phyloP scores from a whole-genome alignment of 2,113 vertebrate genomes.

The Vicugna pacos region DNA sequence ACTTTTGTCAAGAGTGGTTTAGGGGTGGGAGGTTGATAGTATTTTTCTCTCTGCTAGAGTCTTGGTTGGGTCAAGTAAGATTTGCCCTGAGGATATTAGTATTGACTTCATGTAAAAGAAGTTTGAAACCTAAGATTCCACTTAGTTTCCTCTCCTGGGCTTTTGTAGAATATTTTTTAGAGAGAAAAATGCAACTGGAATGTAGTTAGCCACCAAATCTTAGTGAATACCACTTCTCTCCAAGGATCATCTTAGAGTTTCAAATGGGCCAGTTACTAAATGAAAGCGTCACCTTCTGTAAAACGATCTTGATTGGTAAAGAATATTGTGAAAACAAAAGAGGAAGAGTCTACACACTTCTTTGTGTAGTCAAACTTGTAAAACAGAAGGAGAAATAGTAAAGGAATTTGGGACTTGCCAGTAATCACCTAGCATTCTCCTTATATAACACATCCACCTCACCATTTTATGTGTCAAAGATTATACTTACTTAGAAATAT shows the following conservation, averaged over 20 bases:
- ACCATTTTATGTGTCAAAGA: not conserved
- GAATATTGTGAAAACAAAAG: not conserved
- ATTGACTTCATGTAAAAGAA: constrained; percentile 49
- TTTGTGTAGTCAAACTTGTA: constrained; percentile 43
- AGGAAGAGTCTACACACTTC: not conserved
- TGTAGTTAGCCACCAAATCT: not conserved
- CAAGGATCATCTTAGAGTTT: constrained; percentile 22
- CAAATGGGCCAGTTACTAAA: not conserved
- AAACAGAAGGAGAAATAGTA: constrained; percentile 43
- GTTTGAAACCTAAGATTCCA: constrained; percentile 64
- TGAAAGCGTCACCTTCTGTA: not conserved
- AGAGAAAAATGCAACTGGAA: constrained; percentile 34
- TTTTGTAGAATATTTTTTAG: constrained; percentile 60
- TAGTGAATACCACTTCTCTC: constrained; percentile 26
- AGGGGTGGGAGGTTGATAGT: not conserved
- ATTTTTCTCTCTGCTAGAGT: not conserved
- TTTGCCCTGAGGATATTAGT: constrained; percentile 1
- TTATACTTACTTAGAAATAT: not conserved
- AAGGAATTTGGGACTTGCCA: constrained; percentile 43
- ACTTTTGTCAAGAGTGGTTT: not conserved
- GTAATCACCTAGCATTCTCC: not conserved
- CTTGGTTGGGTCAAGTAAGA: not conserved
- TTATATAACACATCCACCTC: not conserved
- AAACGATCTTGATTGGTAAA: constrained; percentile 37
- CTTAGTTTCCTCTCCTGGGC: constrained; percentile 53